A percentile compares a stretch with the other conserved stretches of the same genome.
phyloP scores from a whole-genome alignment of 2,888 invertebrate species.

The Acleris cristana region DNA sequence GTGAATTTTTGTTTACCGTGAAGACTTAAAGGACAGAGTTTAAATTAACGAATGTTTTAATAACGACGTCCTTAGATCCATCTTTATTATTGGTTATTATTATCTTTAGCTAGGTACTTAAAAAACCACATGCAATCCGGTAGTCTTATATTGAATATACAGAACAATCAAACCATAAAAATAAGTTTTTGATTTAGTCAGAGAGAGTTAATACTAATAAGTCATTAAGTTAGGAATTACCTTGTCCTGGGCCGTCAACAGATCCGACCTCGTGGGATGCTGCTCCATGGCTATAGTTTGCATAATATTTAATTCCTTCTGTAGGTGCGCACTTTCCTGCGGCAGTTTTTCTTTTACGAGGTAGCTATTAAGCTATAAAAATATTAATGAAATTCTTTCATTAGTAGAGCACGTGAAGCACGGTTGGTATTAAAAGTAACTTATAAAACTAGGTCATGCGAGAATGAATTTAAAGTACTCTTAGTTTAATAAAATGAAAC shows the following conservation, averaged over 20 bases:
- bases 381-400: conserved; percentile 36
- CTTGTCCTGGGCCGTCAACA: conserved; percentile 85
- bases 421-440: background rate
- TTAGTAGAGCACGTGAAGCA: conserved; percentile 4
- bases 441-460: background rate
- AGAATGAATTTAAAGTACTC: too few species aligned
- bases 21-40: too few species aligned
- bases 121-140: too few species aligned
- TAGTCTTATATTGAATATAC: too few species aligned
- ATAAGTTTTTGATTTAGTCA: too few species aligned
- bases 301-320: conserved; percentile 87
- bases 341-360: conserved; percentile 91
- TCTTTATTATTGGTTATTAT: too few species aligned
- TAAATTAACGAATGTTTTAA: too few species aligned
- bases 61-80: too few species aligned
- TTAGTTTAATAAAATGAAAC: too few species aligned
- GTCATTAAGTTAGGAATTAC: conserved; percentile 56
- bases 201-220: background rate
- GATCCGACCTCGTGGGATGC: conserved; percentile 85
- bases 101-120: too few species aligned
- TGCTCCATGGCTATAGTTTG: conserved; percentile 87
- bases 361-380: conserved; percentile 85
- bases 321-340: conserved; percentile 86
- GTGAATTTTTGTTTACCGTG: too few species aligned
- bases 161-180: too few species aligned